Base-by-base conservation (phyloP, 2,888 invertebrate genomes). In the Chironomus riparius region DNA sequence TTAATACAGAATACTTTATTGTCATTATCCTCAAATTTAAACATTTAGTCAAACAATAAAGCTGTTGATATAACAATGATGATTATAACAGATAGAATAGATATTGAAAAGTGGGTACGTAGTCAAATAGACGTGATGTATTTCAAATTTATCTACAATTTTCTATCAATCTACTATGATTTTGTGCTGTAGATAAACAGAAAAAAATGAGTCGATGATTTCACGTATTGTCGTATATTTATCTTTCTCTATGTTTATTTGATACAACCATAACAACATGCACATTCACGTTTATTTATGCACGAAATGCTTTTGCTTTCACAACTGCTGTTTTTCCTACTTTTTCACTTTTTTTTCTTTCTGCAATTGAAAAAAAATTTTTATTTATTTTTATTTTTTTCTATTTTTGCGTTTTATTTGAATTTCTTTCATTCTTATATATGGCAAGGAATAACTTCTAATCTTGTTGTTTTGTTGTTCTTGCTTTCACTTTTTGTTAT, bases 1-100 rank as follows among this genome's bases (percentile, higher is more conserved):
- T 76, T 76, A 47, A 76, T 76, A 69, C 76, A 76, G 47, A 47
- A 24, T 18, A 76, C 56, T 69, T 76, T 48, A 28, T 50, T 28
- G 21, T 76, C 76, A 68, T 69, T 69, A 10, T 76, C 76, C 69
- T 69, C 76, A 68, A 76, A 76, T 47, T 69, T 76, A 22, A 76
- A 74, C 74, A 74, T 74, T 73, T 74, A 74, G 74, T 24, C 15
- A 24, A 21, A 21, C 65, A 65, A 56, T 15, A 18, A 56, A 56
- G 56, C 56, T 56, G 15, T 56, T 56, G n/a, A 38, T 38, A 38
- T 38, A 38, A 38, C 38, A 38, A 38, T 38, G 38, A 38, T 38
- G 38, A 38, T 18, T 15, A 56, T 56, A 56, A 56, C 56, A 56
- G 50, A 50, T 18, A 18, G 56, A 56, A 18, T 18, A 38, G 38